Base-by-base conservation (phyloP, 2,888 invertebrate genomes). In the Marronus borbonicus region DNA sequence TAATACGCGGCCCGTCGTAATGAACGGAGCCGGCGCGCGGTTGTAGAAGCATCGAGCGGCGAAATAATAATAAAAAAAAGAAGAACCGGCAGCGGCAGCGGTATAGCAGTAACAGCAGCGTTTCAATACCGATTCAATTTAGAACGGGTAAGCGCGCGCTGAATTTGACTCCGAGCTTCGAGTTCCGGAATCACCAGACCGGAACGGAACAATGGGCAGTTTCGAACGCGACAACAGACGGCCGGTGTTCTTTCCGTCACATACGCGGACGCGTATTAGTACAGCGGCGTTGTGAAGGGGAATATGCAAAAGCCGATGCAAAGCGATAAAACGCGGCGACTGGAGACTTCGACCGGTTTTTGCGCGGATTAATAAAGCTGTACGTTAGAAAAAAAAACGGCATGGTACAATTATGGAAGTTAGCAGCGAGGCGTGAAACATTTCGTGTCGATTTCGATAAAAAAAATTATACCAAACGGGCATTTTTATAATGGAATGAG, bases 181-280 rank as follows among this genome's bases (percentile, higher is more conserved):
- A 58, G 50, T 36, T 72, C 72, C 72, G 72, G 72, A 60, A 52
- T 72, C 55, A 24, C 72, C 72, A 72, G 72, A 72, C 55, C 58
- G 72, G 72, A 72, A 72, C 58, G 72, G 72, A 72, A 72, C 55
- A 72, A 72, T 72, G 72, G 58, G 58, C 72, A 72, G 72, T 72
- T 72, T 58, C 58, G 58, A 58, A 58, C 72, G 72, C 58, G 72
- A 72, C 72, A 72, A 72, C 72, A 72, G 72, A 72, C 72, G 72
- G 72, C 58, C 72, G 72, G 72, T 39, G 72, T 58, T 58, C 10
- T 44, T 58, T 72, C 17, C 72, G 39, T 58, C 72, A 72, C 39
- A 72, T 44, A 24, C 24, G 58, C 24, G 24, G 10, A 39, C 44
- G 50, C 24, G 60, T 58, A 72, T 49, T 44, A n/a, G 20, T 66